These are phyloP conservation scores for Drosophila niveifrons DNA, from an alignment of 2,888 invertebrate genomes.

Conservation along the genomic window DNA sequence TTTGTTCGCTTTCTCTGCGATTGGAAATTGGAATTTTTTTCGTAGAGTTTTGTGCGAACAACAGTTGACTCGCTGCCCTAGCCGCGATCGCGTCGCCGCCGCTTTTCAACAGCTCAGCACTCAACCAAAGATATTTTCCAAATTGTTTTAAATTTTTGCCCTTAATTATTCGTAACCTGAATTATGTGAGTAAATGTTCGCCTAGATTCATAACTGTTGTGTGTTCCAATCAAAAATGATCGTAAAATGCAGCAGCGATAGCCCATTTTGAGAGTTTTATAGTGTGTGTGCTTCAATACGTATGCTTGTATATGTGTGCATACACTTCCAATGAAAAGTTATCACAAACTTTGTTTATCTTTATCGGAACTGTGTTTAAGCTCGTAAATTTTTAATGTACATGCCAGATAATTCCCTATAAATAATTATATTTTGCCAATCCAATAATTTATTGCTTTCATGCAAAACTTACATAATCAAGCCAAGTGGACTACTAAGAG, in stretches of 20 bases:
- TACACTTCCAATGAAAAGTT: slow-evolving; percentile 54
- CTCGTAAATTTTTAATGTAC: slow-evolving; percentile 26
- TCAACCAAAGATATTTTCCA: slow-evolving; percentile 19
- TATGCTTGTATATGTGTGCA: slow-evolving; percentile 9
- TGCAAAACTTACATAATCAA: slow-evolving; percentile 64
- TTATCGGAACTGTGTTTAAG: slow-evolving; percentile 36
- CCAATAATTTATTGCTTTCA: slow-evolving; percentile 38
- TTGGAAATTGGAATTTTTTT: slow-evolving; percentile 77
- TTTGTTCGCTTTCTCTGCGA: slow-evolving; percentile 63
- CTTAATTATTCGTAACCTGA: slow-evolving; percentile 35
- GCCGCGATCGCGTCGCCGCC: slow-evolving; percentile 57
- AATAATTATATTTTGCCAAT: slow-evolving; percentile 13
- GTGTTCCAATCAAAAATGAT: slow-evolving; percentile 21
- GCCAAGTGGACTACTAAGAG: slow-evolving; percentile 36
- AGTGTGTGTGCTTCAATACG: not conserved
- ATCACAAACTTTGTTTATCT: slow-evolving; percentile 73
- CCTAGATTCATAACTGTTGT: slow-evolving; percentile 14
- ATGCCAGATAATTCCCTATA: slow-evolving; percentile 8
- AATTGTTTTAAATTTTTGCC: slow-evolving; percentile 21
- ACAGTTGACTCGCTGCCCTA: slow-evolving; percentile 70
- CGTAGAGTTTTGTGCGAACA: slow-evolving; percentile 33
- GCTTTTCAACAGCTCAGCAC: slow-evolving; percentile 45
- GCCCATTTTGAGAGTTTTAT: slow-evolving; percentile 3
- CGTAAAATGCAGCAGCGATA: not conserved
- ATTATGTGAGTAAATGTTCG: slow-evolving; percentile 42